Base-by-base conservation (phyloP, 2,797 vertebrate species). In the Sebastes oblongus region DNA sequence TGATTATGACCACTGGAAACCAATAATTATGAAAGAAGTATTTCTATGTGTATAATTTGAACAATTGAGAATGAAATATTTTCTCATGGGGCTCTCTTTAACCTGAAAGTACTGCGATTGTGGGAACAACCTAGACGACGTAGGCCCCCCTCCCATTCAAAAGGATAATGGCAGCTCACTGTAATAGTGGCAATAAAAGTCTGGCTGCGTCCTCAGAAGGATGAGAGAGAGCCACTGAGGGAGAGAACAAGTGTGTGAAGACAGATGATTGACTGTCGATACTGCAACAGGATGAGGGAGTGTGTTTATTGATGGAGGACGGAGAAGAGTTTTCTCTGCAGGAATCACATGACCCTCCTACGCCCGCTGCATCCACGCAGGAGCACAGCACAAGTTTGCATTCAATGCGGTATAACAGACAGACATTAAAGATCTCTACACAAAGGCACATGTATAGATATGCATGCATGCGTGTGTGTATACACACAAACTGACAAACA, bases 401-500 rank as follows among this genome's bases (percentile, higher is more conserved):
- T 87, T 94, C 78, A 85, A 59, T 68, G 62, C 76, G 46, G 75
- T 85, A 91, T 86, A 89, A 92, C 90, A 90, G 88, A 76, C 78
- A 54, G 68, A 91, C 88, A 83, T 92, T 91, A 90, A 92, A 90
- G 86, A 84, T 85, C 65, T 76, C 62, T 42, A 78, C 87, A 93
- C 87, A 90, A 89, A 91, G 75, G 78, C 70, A 39, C 72, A 87
- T 77, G 74, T 88, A 77, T 86, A 88, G 91, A 86, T 86, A 91
- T 83, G 85, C 82, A 89, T 76, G 78, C 82, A 66, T 78, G 59
- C 52, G 20, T 82, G 80, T 80, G 70, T 90, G 81, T 88, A 61
- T 93, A 96, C 93, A 95, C 94, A 96, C 92, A 96, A 93, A 96
- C 95, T 94, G 96, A 96, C 95, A 96, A 95, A 97, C 96, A 96